Conservation (phyloP, 2,797 vertebrate genomes). For the Channallabes apus region DNA sequence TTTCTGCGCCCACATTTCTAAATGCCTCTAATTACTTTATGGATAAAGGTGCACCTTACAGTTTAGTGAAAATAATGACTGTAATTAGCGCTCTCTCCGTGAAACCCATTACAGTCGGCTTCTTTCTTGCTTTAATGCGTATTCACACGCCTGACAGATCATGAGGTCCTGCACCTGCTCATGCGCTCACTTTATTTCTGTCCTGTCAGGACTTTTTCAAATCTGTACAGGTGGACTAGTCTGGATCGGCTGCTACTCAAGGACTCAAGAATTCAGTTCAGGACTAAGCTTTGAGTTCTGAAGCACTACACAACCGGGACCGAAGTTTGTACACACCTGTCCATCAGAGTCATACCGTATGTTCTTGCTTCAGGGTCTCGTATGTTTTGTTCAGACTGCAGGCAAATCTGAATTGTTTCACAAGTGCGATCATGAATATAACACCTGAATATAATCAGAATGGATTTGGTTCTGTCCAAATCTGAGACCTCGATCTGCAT, state of each 20-base stretch:
- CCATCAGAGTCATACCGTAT: neutral
- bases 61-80: conserved; percentile 73
- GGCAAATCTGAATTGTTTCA: no score
- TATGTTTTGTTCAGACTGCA: no score
- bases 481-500: no score
- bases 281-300: neutral
- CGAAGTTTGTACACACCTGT: neutral
- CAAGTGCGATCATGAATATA: no score
- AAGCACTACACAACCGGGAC: neutral
- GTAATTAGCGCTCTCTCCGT: conserved; percentile 67
- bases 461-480: no score
- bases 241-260: neutral
- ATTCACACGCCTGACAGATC: conserved; percentile 44
- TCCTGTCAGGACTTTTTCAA: neutral
- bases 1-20: neutral
- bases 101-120: conserved; percentile 41
- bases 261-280: neutral
- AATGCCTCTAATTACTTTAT: conserved; percentile 63
- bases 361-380: no score
- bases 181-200: neutral
- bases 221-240: neutral
- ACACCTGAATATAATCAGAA: no score
- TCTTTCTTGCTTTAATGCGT: conserved; percentile 47
- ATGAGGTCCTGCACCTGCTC: conserved; percentile 16
- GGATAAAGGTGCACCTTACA: conserved; percentile 70